phyloP scores from a whole-genome alignment of 2,888 invertebrate species.

The Amphipoea oculea region DNA sequence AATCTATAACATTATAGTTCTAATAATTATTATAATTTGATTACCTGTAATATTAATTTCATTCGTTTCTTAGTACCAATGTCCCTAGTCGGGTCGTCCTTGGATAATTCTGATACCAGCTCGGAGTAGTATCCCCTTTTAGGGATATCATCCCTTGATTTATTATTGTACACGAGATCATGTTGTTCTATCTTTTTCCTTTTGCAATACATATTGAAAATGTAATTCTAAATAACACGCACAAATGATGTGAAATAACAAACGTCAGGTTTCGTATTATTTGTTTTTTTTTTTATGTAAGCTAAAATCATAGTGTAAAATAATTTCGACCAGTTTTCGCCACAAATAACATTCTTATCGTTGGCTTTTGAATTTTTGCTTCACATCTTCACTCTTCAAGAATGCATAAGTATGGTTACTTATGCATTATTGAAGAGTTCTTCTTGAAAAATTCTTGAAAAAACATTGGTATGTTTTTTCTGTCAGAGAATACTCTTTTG shows the following conservation, averaged over 20 bases:
- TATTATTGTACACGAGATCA: conserved; percentile 84
- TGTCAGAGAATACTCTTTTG: no score
- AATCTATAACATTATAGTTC: not conserved
- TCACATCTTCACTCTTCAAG: no score
- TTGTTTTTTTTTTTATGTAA: not conserved
- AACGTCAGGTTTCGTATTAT: not conserved
- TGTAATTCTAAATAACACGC: not conserved
- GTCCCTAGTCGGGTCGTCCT: conserved; percentile 79
- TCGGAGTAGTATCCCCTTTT: conserved; percentile 92
- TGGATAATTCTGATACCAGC: conserved; percentile 88
- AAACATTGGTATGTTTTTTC: not conserved
- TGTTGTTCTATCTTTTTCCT: conserved; percentile 83
- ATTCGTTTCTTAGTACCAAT: conserved; percentile 85
- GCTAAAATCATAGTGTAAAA: not conserved
- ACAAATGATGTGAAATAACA: conserved; percentile 8
- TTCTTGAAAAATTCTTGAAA: no score
- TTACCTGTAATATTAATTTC: conserved; percentile 84
- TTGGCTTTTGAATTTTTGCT: not conserved
- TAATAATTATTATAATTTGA: not conserved
- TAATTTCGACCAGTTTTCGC: conserved; percentile 17
- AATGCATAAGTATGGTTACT: not conserved
- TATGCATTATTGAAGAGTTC: no score
- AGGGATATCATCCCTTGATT: conserved; percentile 78
- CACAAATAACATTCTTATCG: not conserved
- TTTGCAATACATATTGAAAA: conserved; percentile 80